Evolutionary conservation across 2,888 invertebrate species (phyloP), one percentile per base, ranked within the genome.

Genomic region (Eristalis arbustorum): DNA sequence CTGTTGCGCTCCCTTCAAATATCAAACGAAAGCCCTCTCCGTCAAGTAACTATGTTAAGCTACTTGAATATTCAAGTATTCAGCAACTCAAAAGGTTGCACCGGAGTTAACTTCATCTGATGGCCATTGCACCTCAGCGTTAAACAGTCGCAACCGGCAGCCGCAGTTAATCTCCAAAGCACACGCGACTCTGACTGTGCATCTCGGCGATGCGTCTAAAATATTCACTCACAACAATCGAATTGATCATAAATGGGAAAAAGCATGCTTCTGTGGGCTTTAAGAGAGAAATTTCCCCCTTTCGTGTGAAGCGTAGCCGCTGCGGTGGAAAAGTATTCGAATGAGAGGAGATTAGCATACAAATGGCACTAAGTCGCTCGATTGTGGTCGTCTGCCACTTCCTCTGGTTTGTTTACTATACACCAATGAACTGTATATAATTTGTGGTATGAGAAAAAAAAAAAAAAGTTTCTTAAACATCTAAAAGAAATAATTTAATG

Each of bases 101-200:
- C 56, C 63, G 63, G 3, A 40, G 31, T 64, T 78, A 64, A 69
- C 56, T 68, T 56, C 34, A 42, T 77, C 40, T 63, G 11, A 57
- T 78, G 63, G 77, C 57, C 77, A 69, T 56, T 77, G 69, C 77
- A 78, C 71, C 76, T 57, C 28, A 63, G 11, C 37, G 13, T 25
- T 63, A 62, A 63, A 40, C n/a, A 69, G 57, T 40, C 28, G 18
- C 77, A 57, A 56, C 37, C 37, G 25, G 64, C 28, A 42, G 64
- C 28, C 40, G 57, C 40, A 42, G 40, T 63, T 64, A 23, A 63
- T 69, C 37, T 64, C 40, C 22, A 5, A 40, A 14, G 28, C 57
- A 25, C 69, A 78, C 69, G 71, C 77, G 71, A 78, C 59, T 13
- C 14, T 25, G 23, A 49, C 31, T 6, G 28, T 34, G 76, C 59